Evolutionary conservation across 2,797 vertebrate genomes (phyloP).

Genomic region (Holocentrus rufus): DNA sequence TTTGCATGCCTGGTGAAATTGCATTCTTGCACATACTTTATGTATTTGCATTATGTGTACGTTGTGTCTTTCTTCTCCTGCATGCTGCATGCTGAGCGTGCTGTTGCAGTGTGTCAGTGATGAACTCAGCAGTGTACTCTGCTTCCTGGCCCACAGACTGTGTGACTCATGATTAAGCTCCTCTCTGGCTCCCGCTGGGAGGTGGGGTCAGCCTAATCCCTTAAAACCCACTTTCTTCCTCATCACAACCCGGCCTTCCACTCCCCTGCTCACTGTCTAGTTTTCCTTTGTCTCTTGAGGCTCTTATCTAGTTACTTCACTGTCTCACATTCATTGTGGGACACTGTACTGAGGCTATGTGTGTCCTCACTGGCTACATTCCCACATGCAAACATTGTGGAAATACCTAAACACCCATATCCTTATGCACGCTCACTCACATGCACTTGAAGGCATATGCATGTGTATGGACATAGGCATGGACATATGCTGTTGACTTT

Average conservation of each 20-base stretch:
- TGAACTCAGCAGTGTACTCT: slow-evolving; percentile 29
- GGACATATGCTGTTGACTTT: slow-evolving; percentile 23
- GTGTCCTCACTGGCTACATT: slow-evolving; percentile 1
- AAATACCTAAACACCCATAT: background rate
- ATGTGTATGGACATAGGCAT: slow-evolving; percentile 3
- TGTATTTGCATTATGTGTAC: slow-evolving; percentile 36
- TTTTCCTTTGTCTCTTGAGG: slow-evolving; percentile 15
- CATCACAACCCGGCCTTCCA: slow-evolving; percentile 32
- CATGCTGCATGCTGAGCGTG: slow-evolving; percentile 10
- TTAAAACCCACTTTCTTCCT: slow-evolving; percentile 47
- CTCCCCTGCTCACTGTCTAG: slow-evolving; percentile 10
- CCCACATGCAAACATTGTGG: slow-evolving; percentile 36
- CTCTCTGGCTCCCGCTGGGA: slow-evolving; percentile 25
- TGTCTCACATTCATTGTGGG: slow-evolving; percentile 20
- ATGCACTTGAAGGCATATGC: background rate
- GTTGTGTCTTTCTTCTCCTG: slow-evolving; percentile 18
- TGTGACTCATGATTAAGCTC: slow-evolving; percentile 44
- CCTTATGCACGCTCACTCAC: background rate
- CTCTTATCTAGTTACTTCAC: slow-evolving; percentile 22
- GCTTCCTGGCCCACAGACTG: slow-evolving; percentile 16
- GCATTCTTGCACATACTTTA: slow-evolving; percentile 23
- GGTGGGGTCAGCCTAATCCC: slow-evolving; percentile 40
- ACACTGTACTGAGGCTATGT: background rate
- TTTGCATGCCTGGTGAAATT: slow-evolving; percentile 10
- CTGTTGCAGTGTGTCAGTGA: slow-evolving; percentile 30